Percentiles rank a stretch among this genome's conserved stretches.
phyloP scores from a whole-genome alignment of 2,113 vertebrate genomes.

The Mirounga angustirostris region DNA sequence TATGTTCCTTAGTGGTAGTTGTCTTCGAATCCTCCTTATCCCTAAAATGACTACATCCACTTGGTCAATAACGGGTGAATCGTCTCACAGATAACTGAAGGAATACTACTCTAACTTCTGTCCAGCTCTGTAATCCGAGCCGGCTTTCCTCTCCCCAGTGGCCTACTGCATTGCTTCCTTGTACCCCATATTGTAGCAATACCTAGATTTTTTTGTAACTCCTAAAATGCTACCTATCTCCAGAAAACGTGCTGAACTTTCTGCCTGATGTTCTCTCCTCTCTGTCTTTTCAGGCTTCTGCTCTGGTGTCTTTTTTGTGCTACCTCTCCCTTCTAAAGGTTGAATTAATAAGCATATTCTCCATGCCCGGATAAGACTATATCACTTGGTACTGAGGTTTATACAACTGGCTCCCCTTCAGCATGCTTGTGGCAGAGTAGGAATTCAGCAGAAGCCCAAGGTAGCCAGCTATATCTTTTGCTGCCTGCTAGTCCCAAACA shows the following conservation, averaged over 20 bases:
- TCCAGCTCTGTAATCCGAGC: not conserved
- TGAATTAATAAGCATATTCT: constrained; percentile 25
- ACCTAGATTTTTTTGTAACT: not conserved
- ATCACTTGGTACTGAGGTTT: not conserved
- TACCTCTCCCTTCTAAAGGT: constrained; percentile 36
- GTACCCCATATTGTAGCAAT: not conserved
- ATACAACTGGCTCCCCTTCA: not conserved
- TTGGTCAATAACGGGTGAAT: not conserved
- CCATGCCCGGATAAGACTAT: not conserved
- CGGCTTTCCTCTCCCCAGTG: not conserved
- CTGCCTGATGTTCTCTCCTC: not conserved
- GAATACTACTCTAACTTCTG: not conserved
- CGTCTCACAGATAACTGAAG: constrained; percentile 26
- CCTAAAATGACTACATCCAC: not conserved
- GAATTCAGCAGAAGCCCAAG: not conserved
- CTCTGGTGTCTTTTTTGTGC: not conserved
- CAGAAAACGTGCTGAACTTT: constrained; percentile 28
- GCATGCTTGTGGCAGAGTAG: not conserved
- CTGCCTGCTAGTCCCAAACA: not conserved
- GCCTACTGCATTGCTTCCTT: not conserved
- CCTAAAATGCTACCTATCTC: not conserved
- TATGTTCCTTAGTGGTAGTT: not conserved
- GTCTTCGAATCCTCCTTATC: not conserved
- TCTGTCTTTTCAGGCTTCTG: not conserved
- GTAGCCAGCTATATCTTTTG: not conserved